Evolutionary conservation across 2,113 vertebrate genomes (phyloP), one percentile per base, ranked within the genome.

Genomic region (Pipa parva): DNA sequence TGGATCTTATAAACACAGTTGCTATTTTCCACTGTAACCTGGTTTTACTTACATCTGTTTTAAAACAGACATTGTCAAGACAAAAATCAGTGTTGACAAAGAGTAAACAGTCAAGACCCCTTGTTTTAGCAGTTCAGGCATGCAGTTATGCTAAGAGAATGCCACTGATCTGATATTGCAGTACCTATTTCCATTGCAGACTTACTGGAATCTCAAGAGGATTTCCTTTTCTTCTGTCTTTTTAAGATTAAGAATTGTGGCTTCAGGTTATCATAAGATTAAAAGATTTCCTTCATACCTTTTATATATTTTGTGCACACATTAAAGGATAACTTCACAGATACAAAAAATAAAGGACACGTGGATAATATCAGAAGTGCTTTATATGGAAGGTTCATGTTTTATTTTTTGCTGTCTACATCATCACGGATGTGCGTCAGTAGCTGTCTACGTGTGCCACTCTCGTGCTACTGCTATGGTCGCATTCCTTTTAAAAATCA

Each of bases 251-350:
- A 59, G 55, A 22, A 45, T 29, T 51, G 55, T 49, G 55, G 64
- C 64, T 67, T 59, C 15, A 67, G 64, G 64, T 67, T 67, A 67
- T 67, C 64, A 67, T 67, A 39, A 49, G 64, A 56, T 67, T 67
- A 67, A 59, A 29, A 67, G 64, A 67, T 67, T 67, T 67, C 54
- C 58, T 54, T 33, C 64, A 59, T 67, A 59, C 64, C 64, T 67
- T 67, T 67, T 67, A 59, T 67, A 48, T 54, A 67, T 67, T 57
- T 59, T 67, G 55, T 27, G 22, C 45, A 36, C 39, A 55, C 49
- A 67, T 67, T 58, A 67, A 67, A 26, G 55, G 64, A 67, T 67
- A 67, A 58, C 58, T 67, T 46, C 31, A 59, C 42, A 42, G 63
- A n/a, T n/a, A n/a, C n/a, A n/a, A n/a, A n/a, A n/a, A n/a, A n/a